Base-by-base conservation (phyloP, 1,140 invertebrate genomes). In the Antheraea mylitta region DNA sequence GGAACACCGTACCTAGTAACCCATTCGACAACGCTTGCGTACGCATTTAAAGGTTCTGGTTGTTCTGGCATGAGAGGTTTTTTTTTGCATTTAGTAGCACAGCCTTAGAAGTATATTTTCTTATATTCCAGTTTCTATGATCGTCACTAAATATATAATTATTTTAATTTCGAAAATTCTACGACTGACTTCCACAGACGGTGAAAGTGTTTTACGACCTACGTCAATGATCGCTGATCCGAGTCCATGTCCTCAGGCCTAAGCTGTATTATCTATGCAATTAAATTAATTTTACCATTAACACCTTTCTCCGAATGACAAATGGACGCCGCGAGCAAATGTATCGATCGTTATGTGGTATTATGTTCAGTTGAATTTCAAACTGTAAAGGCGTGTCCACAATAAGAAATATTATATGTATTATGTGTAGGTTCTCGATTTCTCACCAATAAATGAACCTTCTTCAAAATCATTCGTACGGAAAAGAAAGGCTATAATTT, bases 261-360 rank as follows among this genome's bases (percentile, higher is more conserved):
- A 10, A 53, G 45, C 45, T 13, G 45, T 53, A 53, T 53, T 53
- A 53, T 53, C 45, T 53, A 13, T 53, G 45, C 45, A 53, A 53
- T 53, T 53, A 53, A 53, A 53, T 53, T 53, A 53, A 53, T 53
- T 53, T 53, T 53, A 53, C 45, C 16, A 53, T 53, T 53, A 53
- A 53, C 45, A 53, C 45, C 45, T 53, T 53, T 53, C 45, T 53
- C 45, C 45, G 45, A 5, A 53, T n/a, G 45, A 53, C 45, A 53
- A 53, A 53, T 53, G 45, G 45, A 53, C 16, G 45, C 45, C 45
- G 7, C 45, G 1, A 53, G 45, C 45, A 53, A 53, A 53, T 53
- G 45, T 53, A 53, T 53, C 5, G 45, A 53, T 53, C 45, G 45
- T 16, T 53, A n/a, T 53, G 11, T 53, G 45, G 5, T 53, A 53